Conservation (phyloP, 2,888 invertebrate species). For the Andrena bucephala region DNA sequence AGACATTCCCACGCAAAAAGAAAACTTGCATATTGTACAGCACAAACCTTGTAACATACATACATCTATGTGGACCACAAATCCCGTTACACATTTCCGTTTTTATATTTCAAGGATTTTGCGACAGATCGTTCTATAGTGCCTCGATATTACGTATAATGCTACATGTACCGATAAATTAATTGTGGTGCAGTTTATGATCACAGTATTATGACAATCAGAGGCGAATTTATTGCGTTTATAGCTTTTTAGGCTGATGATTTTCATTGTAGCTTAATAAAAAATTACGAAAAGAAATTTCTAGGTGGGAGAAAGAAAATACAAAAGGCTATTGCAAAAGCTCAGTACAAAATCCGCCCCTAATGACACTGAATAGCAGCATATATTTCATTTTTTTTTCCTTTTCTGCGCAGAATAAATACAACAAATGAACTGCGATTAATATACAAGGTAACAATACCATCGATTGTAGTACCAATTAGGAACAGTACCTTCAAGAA, state of each 20-base stretch:
- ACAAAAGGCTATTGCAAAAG: conserved; percentile 5
- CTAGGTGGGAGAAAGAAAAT: not conserved
- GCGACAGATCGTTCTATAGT: conserved; percentile 35
- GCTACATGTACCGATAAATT: conserved; percentile 34
- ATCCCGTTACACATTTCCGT: conserved; percentile 35
- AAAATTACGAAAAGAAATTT: not conserved
- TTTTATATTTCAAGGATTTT: conserved; percentile 36
- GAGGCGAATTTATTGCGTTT: conserved; percentile 32
- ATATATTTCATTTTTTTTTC: conserved; percentile 44
- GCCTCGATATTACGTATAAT: conserved; percentile 17
- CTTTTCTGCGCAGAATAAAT: conserved; percentile 69
- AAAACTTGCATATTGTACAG: conserved; percentile 51
- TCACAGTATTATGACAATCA: conserved; percentile 53
- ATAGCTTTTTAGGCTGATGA: conserved; percentile 4
- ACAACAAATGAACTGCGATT: conserved; percentile 42
- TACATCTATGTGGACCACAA: conserved; percentile 38
- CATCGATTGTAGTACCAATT: conserved; percentile 31
- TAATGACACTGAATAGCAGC: conserved; percentile 30
- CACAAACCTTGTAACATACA: conserved; percentile 53
- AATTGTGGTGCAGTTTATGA: conserved; percentile 49
- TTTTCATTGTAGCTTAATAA: not conserved
- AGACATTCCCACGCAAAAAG: conserved; percentile 58
- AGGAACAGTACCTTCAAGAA: conserved; percentile 21
- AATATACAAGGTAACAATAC: conserved; percentile 42
- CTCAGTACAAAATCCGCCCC: conserved; percentile 36